Evolutionary conservation across 2,888 invertebrate species (phyloP).

Genomic region (Lottia gigantea): DNA sequence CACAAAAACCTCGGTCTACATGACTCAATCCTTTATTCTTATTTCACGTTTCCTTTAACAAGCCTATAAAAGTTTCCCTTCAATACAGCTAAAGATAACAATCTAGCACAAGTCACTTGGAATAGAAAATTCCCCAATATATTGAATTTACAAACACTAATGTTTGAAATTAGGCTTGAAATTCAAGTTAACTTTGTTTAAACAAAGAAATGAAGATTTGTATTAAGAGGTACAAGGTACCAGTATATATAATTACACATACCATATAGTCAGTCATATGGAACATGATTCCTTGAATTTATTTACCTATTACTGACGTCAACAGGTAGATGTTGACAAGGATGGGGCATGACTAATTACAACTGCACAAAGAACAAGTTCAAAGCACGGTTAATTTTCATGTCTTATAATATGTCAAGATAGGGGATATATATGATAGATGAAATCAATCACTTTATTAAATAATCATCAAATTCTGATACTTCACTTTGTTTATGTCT

Average conservation of each 20-base stretch:
- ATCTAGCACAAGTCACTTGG: no score
- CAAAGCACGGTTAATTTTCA: background rate
- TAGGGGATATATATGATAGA: no score
- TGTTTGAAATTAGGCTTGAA: no score
- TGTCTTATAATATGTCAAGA: no score
- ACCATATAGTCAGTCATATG: slow-evolving; percentile 2
- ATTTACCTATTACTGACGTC: background rate
- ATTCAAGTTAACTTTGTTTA: no score
- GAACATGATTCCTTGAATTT: slow-evolving; percentile 2
- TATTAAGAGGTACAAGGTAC: background rate
- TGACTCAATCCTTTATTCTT: slow-evolving; percentile 5
- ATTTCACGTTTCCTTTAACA: slow-evolving; percentile 1
- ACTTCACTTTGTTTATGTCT: no score
- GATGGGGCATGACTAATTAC: slow-evolving; percentile 7
- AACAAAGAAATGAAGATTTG: no score
- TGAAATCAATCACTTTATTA: no score
- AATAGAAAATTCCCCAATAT: no score
- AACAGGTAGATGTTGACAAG: background rate
- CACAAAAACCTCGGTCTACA: background rate
- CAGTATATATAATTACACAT: slow-evolving; percentile 2
- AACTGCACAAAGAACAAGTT: background rate
- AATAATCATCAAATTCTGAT: no score
- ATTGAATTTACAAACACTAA: no score
- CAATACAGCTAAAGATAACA: background rate
- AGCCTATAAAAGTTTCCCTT: background rate